phyloP scores from a whole-genome alignment of 2,113 vertebrate genomes.

The Laticauda laticaudata region DNA sequence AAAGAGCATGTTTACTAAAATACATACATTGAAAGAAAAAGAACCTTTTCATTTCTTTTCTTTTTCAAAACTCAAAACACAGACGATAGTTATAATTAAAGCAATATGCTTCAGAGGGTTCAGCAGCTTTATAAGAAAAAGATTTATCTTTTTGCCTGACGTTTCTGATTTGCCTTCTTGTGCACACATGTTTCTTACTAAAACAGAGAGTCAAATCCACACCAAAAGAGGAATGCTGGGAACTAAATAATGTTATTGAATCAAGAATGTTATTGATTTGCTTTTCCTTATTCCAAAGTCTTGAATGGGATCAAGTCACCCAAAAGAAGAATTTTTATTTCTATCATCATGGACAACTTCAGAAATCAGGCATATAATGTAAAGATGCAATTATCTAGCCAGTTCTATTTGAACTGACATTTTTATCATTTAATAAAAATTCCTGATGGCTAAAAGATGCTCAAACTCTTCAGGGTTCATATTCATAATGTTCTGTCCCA shows the following conservation, averaged over 20 bases:
- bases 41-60: constrained; percentile 4
- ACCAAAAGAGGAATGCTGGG: neutral
- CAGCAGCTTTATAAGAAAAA: neutral
- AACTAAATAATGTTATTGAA: constrained; percentile 1
- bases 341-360: constrained; percentile 16
- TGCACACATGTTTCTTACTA: constrained; percentile 40
- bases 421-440: neutral
- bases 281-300: constrained; percentile 18
- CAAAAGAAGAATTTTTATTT: constrained; percentile 23
- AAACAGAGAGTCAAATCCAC: constrained; percentile 19
- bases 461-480: neutral
- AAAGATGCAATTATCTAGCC: neutral
- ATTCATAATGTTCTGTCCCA: neutral
- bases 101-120: constrained; percentile 22
- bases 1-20: constrained; percentile 54
- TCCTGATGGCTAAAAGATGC: neutral
- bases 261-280: constrained; percentile 9
- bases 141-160: constrained; percentile 27
- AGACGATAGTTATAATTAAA: constrained; percentile 44
- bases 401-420: neutral
- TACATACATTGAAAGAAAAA: constrained; percentile 28
- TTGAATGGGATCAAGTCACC: constrained; percentile 21
- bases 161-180: constrained; percentile 43
- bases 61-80: constrained; percentile 42
- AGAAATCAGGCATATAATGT: neutral